Base-by-base conservation (phyloP, 53 echinoderm and acorn worm species). In the Mesocentrotus franciscanus region DNA sequence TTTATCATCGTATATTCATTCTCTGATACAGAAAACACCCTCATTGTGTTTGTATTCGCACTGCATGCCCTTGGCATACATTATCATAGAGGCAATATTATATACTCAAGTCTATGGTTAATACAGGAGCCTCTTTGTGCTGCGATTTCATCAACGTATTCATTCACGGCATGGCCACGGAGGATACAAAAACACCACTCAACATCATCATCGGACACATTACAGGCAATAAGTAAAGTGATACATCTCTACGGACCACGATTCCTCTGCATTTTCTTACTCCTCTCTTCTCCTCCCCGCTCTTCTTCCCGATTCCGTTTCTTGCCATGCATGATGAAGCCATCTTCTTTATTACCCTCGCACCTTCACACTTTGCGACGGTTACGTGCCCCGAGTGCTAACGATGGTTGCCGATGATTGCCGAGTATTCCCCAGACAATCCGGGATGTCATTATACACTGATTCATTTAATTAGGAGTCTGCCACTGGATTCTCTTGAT, bases 401-500 rank as follows among this genome's bases (percentile, higher is more conserved):
- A 93, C 93, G 93, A 93, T 81, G 26, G 22, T 32, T 78, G 60
- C 78, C 93, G 93, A 81, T 79, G 81, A 93, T 93, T 83, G 81
- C 93, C 93, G 93, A 93, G 74, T 14, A 93, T 81, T 93, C 93
- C 93, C 93, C 29, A 64, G 81, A 34, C 79, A 83, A 30, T 9
- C 81, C 27, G 22, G 78, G 60, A 10, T 74, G 78, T 78, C 93
- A 93, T 93, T 93, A 93, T 93, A 93, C 93, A 93, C 79, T 81
- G 93, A 93, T 93, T 93, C 93, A 81, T 81, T 93, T 93, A 93
- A 93, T 93, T 93, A 93, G 93, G 93, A 60, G 68, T 87, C 87
- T 56, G 35, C 33, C 22, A 36, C 91, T 61, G 91, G 66, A 35
- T 66, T 91, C 64, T 91, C 91, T 91, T 91, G 91, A 91, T 62